phyloP scores from a whole-genome alignment of 1,140 invertebrate species.

The Solenopsis invicta region DNA sequence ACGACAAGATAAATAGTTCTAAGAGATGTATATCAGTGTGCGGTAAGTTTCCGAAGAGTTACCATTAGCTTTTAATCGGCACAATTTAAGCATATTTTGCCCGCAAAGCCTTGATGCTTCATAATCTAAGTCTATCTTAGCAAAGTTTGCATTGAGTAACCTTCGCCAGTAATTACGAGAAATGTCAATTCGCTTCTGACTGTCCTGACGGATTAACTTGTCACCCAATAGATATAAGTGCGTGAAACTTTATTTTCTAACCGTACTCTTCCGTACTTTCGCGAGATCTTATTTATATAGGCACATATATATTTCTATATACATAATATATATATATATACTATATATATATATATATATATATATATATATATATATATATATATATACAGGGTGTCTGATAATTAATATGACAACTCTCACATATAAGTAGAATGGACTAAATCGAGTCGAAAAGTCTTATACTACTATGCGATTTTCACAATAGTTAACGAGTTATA shows the following conservation, averaged over 20 bases:
- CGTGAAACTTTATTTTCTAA: constrained; percentile 61
- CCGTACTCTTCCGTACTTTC: constrained; percentile 38
- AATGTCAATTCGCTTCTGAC: background rate
- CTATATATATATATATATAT: too few relatives aligned
- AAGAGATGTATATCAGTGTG: constrained; percentile 8
- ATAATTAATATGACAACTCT: too few relatives aligned
- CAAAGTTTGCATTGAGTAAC: constrained; percentile 30
- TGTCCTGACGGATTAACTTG: constrained; percentile 5
- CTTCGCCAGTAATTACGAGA: background rate
- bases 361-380: constrained; percentile 61
- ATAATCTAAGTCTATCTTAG: background rate
- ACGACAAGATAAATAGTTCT: constrained; percentile 30
- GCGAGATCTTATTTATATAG: constrained; percentile 67
- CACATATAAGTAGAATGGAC: too few relatives aligned
- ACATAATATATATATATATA: too few relatives aligned
- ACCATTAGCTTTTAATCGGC: background rate
- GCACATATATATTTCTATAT: constrained; percentile 39
- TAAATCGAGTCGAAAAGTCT: too few relatives aligned
- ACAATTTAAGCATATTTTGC: background rate
- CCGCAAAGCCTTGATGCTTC: background rate
- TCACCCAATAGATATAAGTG: constrained; percentile 42
- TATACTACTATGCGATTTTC: too few relatives aligned
- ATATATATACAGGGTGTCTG: constrained; percentile 63
- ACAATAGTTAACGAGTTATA: too few relatives aligned
- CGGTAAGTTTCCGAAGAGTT: constrained; percentile 7